These are phyloP conservation scores for Synergus laeviventris DNA, from an alignment of 2,888 invertebrate genomes.

Conservation along the genomic window DNA sequence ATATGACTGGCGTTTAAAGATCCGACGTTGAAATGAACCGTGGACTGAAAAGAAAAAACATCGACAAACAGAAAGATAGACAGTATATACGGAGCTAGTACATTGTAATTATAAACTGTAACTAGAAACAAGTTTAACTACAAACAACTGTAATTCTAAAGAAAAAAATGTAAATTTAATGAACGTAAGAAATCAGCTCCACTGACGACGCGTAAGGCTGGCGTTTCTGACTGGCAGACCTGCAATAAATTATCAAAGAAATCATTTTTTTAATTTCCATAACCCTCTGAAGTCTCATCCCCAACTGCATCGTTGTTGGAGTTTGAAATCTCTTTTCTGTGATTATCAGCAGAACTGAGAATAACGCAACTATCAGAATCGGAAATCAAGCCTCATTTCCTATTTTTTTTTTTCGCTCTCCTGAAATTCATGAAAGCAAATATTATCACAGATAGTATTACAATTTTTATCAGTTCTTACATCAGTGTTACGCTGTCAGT, in stretches of 20 bases:
- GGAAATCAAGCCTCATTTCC: constrained; percentile 39
- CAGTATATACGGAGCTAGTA: constrained; percentile 2
- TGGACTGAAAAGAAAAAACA: constrained; percentile 31
- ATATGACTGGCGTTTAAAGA: constrained; percentile 34
- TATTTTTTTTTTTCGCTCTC: constrained; percentile 34
- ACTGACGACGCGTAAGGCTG: constrained; percentile 38
- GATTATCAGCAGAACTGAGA: constrained; percentile 23
- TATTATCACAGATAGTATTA: constrained; percentile 44
- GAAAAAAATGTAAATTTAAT: constrained; percentile 38
- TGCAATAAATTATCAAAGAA: constrained; percentile 58
- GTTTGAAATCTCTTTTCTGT: not conserved
- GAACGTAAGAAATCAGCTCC: constrained; percentile 42
- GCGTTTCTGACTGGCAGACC: constrained; percentile 46
- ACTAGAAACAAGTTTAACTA: not conserved
- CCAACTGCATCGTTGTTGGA: not conserved
- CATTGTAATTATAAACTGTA: not conserved
- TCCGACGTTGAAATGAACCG: constrained; percentile 17
- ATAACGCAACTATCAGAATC: not conserved
- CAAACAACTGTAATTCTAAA: constrained; percentile 43
- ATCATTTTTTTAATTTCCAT: constrained; percentile 48
- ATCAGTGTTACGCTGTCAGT: constrained; percentile 34
- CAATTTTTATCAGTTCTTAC: constrained; percentile 26
- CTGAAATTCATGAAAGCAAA: constrained; percentile 55
- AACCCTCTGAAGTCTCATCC: constrained; percentile 21
- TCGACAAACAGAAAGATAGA: constrained; percentile 29